phyloP scores from a whole-genome alignment of 2,113 vertebrate species.

The Daphoenositta chrysoptera region DNA sequence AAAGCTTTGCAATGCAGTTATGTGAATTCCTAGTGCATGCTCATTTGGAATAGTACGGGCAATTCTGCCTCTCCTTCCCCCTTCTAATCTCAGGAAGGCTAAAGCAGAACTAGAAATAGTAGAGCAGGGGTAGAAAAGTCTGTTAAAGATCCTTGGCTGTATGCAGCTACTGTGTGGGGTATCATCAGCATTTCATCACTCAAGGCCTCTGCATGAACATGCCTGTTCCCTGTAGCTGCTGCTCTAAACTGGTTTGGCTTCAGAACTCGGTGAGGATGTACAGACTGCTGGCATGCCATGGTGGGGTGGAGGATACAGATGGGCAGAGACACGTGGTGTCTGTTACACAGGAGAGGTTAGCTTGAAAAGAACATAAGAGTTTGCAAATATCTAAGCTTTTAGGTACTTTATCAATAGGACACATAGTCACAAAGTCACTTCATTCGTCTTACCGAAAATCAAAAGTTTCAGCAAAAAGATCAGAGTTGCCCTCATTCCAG shows the following conservation, averaged over 20 bases:
- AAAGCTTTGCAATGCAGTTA: not conserved
- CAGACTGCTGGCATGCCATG: not conserved
- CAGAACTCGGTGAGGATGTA: accelerated
- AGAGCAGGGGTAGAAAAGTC: not conserved
- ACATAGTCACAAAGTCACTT: not conserved
- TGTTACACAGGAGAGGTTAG: not conserved
- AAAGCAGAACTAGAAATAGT: not conserved
- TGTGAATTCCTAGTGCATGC: not conserved
- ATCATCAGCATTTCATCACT: not conserved
- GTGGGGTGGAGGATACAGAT: not conserved
- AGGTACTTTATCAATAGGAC: not conserved
- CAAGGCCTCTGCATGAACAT: not conserved
- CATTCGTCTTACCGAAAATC: not conserved
- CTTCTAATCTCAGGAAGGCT: not conserved
- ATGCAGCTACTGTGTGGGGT: not conserved
- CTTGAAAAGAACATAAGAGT: not conserved
- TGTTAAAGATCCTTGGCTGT: not conserved
- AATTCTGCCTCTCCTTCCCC: not conserved
- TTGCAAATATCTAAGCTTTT: not conserved
- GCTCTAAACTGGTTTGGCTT: not conserved
- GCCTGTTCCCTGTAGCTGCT: not conserved
- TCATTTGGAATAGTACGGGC: not conserved
- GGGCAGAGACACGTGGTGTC: not conserved
- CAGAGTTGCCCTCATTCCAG: not conserved
- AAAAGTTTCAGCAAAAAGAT: not conserved